Evolutionary conservation across 2,113 vertebrate species (phyloP).

Genomic region (Ailurus styani): DNA sequence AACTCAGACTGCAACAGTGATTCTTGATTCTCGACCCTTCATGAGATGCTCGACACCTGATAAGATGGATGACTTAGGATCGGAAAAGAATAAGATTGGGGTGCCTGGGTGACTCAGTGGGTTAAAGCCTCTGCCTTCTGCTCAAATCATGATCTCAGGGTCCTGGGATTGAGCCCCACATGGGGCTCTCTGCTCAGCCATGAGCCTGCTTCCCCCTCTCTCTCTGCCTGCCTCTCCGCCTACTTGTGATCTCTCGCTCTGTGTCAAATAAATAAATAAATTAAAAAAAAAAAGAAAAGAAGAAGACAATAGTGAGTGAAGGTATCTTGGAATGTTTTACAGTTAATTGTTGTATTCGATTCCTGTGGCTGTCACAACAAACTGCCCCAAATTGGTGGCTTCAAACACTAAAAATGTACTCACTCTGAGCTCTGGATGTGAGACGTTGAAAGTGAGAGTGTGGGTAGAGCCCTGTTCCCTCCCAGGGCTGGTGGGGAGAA

Average conservation of each 20-base stretch:
- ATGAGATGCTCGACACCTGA: background rate
- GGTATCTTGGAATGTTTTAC: background rate
- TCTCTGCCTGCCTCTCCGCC: too few relatives aligned
- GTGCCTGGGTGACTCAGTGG: too few relatives aligned
- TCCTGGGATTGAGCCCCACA: too few relatives aligned
- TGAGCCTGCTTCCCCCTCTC: too few relatives aligned
- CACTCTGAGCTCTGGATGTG: background rate
- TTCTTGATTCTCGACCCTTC: background rate
- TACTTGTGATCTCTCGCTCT: too few relatives aligned
- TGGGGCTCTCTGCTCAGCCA: too few relatives aligned
- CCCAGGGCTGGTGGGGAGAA: background rate
- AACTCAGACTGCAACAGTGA: background rate
- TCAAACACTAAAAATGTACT: background rate
- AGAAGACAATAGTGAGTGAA: background rate
- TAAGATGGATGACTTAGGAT: background rate
- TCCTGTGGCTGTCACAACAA: background rate
- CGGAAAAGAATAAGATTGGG: background rate
- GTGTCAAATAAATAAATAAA: too few relatives aligned
- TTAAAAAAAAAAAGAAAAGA: too few relatives aligned
- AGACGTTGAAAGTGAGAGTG: background rate
- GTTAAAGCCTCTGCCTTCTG: too few relatives aligned
- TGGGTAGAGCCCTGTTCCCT: fast-evolving
- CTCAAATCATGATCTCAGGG: too few relatives aligned
- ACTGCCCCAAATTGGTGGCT: background rate
- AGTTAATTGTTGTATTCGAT: background rate